A percentile compares a stretch with the other conserved stretches of the same genome.
These are phyloP conservation scores for Hydrolagus affinis DNA, from an alignment of 2,113 vertebrate genomes.

Conservation along the genomic window DNA sequence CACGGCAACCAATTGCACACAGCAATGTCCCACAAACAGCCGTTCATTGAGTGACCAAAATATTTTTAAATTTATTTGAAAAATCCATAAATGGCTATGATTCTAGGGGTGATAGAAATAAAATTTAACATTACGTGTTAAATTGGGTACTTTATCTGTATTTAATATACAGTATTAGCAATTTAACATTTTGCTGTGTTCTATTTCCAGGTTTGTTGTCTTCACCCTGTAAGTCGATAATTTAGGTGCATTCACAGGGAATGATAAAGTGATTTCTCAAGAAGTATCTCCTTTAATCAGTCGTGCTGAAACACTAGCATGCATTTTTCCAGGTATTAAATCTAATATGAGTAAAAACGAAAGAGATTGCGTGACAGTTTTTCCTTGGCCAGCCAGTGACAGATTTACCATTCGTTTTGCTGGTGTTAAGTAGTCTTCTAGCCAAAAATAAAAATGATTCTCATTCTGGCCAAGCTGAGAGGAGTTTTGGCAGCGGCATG, in stretches of 20 bases:
- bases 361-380: background rate
- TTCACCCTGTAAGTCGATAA: background rate
- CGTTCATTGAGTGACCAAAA: no score
- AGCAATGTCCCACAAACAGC: no score
- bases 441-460: constrained; percentile 25
- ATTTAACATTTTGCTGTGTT: background rate
- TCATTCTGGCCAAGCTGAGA: no score
- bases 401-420: background rate
- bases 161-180: background rate
- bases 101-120: background rate
- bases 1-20: no score
- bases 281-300: background rate
- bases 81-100: background rate
- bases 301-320: background rate
- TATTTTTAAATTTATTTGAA: background rate
- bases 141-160: background rate
- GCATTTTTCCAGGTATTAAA: background rate
- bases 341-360: background rate
- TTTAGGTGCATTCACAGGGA: background rate
- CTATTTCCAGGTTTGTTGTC: background rate
- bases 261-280: background rate
- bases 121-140: background rate
- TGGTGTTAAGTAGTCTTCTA: background rate
- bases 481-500: background rate
- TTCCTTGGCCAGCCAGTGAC: background rate